Evolutionary conservation across 2,797 vertebrate genomes (phyloP).

Genomic region (Squalus acanthias): DNA sequence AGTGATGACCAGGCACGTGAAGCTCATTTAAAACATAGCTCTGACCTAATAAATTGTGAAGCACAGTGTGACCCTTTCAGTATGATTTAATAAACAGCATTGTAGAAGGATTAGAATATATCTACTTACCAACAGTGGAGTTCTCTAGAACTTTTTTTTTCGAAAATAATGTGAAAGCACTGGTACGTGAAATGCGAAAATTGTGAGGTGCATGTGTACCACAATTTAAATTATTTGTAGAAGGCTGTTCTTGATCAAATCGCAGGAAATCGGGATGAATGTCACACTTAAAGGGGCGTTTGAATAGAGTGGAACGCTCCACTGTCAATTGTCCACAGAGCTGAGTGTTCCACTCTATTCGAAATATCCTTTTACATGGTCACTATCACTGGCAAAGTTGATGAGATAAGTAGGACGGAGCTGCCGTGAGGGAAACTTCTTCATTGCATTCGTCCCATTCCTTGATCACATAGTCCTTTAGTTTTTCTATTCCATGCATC

Average conservation of each 20-base stretch:
- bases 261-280: background rate
- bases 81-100: conserved; percentile 31
- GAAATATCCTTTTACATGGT: background rate
- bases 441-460: background rate
- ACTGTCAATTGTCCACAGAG: background rate
- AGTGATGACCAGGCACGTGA: background rate
- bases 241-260: background rate
- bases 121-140: background rate
- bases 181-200: background rate
- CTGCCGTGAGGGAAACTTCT: background rate
- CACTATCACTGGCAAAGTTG: background rate
- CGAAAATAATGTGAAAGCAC: background rate
- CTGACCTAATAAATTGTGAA: conserved; percentile 5
- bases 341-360: background rate
- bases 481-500: background rate
- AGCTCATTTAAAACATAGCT: background rate
- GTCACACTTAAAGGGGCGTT: background rate
- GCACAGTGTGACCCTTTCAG: conserved; percentile 9
- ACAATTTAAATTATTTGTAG: background rate
- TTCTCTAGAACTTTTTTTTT: background rate
- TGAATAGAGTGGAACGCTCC: no score
- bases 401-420: background rate
- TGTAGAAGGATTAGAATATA: background rate
- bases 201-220: background rate
- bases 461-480: background rate